Evolutionary conservation across 2,888 invertebrate species (phyloP).

Genomic region (Coenonympha arcania): DNA sequence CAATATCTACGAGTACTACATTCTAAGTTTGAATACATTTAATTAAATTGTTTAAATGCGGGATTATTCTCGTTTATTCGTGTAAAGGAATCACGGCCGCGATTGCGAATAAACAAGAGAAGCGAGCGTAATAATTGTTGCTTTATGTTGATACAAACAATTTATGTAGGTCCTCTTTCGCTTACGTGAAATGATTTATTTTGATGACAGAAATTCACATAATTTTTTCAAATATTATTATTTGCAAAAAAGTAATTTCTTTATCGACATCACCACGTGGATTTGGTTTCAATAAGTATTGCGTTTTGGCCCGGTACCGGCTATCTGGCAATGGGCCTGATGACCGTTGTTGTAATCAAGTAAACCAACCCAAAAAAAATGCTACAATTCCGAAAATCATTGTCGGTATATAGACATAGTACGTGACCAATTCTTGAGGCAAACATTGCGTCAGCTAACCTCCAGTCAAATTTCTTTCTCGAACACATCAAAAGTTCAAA

Average conservation of each 20-base stretch:
- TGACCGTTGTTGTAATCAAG: too few relatives aligned
- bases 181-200: constrained; percentile 1
- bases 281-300: too few relatives aligned
- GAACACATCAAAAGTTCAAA: constrained; percentile 61
- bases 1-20: too few relatives aligned
- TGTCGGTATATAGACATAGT: constrained; percentile 27
- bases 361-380: constrained; percentile 2
- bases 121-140: constrained; percentile 12
- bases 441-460: constrained; percentile 40
- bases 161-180: constrained; percentile 13
- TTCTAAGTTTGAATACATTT: background rate
- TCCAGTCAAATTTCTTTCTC: constrained; percentile 47
- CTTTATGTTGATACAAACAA: constrained; percentile 16
- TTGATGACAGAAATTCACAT: constrained; percentile 5
- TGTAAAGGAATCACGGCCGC: constrained; percentile 6
- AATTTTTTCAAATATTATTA: too few relatives aligned
- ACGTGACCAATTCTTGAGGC: constrained; percentile 49
- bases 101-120: constrained; percentile 13
- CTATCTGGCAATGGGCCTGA: too few relatives aligned
- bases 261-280: too few relatives aligned
- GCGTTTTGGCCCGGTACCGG: background rate
- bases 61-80: constrained; percentile 12
- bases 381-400: constrained; percentile 17
- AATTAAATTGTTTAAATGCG: background rate
- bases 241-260: too few relatives aligned